Evolutionary conservation across 2,113 vertebrate species (phyloP), one percentile per base, ranked within the genome.

Genomic region (Pseudorasbora parva): DNA sequence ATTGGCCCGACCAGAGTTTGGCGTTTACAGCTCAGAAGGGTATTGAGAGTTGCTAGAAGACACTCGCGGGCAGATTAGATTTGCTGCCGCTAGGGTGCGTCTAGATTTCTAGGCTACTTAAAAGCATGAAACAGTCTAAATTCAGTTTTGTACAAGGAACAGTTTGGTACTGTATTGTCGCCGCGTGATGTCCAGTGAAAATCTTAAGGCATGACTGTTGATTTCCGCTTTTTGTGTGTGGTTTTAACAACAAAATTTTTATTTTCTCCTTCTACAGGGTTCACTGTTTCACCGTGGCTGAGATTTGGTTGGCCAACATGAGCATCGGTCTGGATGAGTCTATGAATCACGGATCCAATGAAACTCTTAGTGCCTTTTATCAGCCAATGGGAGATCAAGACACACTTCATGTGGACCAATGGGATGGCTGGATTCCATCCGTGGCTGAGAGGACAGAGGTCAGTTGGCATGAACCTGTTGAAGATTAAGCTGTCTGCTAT

Each of bases 251-350:
- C n/a, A n/a, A n/a, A n/a, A n/a, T n/a, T n/a, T 14, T 4, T 81
- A 60, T 71, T 27, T 62, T 30, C 30, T 57, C 12, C 56, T 77
- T 60, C 30, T 57, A 45, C 78, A 87, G 86, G 7, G n/a, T 12
- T 41, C 1, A 1, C 14, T 0, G 19, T 14, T 11, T 21, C 59
- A 81, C 21, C 27, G 2, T 81, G 82, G 82, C 4, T 84, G 4
- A 81, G 47, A 41, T 43, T 33, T 76, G 49, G 25, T n/a, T 81
- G 82, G 78, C 78, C 78, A 3, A 62, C 78, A 25, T 87, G 60
- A 87, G 23, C 41, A 12, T 66, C 2, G 0, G 33, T 59, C 59
- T 27, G 45, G 60, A 57, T 4, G 17, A 56, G 30, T 25, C 15
- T 59, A 8, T n/a, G 8, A 17, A 17, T 73, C 23, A 68, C 57